These are phyloP conservation scores for Salpingus planirostris DNA, from an alignment of 2,888 invertebrate genomes.

Conservation along the genomic window DNA sequence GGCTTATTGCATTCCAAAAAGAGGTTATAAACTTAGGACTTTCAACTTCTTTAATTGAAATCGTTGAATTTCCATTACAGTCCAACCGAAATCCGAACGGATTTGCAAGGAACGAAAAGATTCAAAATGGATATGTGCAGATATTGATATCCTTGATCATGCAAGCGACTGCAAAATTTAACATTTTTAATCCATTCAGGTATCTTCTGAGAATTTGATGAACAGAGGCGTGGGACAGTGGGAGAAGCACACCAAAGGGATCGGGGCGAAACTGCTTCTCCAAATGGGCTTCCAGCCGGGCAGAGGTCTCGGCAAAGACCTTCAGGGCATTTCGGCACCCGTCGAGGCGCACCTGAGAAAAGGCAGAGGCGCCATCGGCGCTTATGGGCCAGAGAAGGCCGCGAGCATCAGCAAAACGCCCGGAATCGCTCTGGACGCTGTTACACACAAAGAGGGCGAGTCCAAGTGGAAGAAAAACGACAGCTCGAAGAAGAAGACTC, in stretches of 20 bases:
- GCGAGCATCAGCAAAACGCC: too few relatives aligned
- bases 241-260: slow-evolving; percentile 93
- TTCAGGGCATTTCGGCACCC: slow-evolving; percentile 93
- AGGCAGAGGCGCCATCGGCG: slow-evolving; percentile 91
- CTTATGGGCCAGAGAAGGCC: slow-evolving; percentile 76
- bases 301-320: slow-evolving; percentile 88
- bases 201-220: slow-evolving; percentile 41
- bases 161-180: slow-evolving; percentile 50
- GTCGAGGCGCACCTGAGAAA: slow-evolving; percentile 88
- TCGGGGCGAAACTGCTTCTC: slow-evolving; percentile 87
- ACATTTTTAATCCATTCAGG: slow-evolving; percentile 33
- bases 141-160: slow-evolving; percentile 44
- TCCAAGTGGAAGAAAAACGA: too few relatives aligned
- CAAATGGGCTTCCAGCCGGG: slow-evolving; percentile 98
- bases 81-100: slow-evolving; percentile 44
- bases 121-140: slow-evolving; percentile 32
- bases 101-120: slow-evolving; percentile 44
- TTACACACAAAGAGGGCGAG: too few relatives aligned
- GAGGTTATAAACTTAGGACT: too few relatives aligned
- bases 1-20: too few relatives aligned
- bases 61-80: too few relatives aligned
- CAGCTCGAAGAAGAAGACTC: too few relatives aligned
- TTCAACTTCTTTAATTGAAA: too few relatives aligned
- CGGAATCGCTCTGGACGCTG: too few relatives aligned
- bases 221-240: slow-evolving; percentile 74